Evolutionary conservation across 1,140 invertebrate genomes (phyloP).

Genomic region (Rhizoglyphus robini): DNA sequence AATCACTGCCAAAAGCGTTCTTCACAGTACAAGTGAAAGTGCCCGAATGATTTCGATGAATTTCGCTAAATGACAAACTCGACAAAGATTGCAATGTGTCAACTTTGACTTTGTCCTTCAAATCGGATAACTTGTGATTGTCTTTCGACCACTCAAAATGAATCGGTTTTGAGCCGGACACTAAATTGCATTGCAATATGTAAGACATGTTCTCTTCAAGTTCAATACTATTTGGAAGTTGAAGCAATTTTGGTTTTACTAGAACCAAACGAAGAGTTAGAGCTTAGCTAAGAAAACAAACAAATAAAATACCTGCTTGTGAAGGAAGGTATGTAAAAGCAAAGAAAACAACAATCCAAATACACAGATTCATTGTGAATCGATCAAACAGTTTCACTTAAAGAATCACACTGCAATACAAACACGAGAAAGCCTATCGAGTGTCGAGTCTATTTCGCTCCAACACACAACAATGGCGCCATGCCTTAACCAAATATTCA

Average conservation of each 20-base stretch:
- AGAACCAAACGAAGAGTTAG: too few species aligned
- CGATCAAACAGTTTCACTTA: too few species aligned
- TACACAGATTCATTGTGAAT: too few species aligned
- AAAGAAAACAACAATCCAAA: too few species aligned
- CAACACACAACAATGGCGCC: too few species aligned
- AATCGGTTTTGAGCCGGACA: background rate
- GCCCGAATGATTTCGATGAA: background rate
- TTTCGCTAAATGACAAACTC: background rate
- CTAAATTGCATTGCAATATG: background rate
- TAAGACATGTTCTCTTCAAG: background rate
- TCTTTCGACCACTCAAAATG: conserved; percentile 5
- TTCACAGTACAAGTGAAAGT: conserved; percentile 24
- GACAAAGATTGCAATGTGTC: background rate
- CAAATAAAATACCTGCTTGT: too few species aligned
- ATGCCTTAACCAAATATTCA: too few species aligned
- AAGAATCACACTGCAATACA: too few species aligned
- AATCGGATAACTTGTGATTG: background rate
- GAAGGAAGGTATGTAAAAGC: too few species aligned
- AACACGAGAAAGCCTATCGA: too few species aligned
- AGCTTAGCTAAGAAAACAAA: too few species aligned
- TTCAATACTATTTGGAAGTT: background rate
- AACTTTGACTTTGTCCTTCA: background rate
- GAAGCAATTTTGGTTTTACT: background rate
- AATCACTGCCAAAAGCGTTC: conserved; percentile 17
- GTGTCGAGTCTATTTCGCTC: too few species aligned